Evolutionary conservation across 2,888 invertebrate species (phyloP).

Genomic region (Harpalus rubripes): DNA sequence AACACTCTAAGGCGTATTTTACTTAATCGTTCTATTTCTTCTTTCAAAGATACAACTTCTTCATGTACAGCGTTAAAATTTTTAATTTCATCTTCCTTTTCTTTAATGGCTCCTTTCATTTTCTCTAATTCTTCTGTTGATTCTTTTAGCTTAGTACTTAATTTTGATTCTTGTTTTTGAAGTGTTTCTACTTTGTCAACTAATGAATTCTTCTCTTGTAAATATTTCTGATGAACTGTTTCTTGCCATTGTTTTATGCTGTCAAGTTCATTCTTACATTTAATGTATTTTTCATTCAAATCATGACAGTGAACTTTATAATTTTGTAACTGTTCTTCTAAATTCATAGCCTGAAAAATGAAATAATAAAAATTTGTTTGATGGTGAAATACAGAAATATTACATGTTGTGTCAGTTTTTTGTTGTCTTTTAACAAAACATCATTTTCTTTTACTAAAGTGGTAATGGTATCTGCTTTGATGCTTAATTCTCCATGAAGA

Average conservation of each 20-base stretch:
- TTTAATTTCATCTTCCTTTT: slow-evolving; percentile 42
- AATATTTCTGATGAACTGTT: slow-evolving; percentile 38
- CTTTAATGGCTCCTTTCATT: slow-evolving; percentile 20
- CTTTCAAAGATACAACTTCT: slow-evolving; percentile 73
- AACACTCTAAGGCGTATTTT: slow-evolving; percentile 31
- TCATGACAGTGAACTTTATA: slow-evolving; percentile 32
- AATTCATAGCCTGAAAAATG: slow-evolving; percentile 23
- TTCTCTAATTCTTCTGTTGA: slow-evolving; percentile 41
- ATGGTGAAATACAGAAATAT: neutral
- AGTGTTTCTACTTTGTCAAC: slow-evolving; percentile 38
- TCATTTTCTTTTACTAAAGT: slow-evolving; percentile 48
- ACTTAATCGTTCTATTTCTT: slow-evolving; percentile 71
- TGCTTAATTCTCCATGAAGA: slow-evolving; percentile 56
- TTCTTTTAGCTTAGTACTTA: slow-evolving; percentile 35
- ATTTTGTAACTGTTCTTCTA: slow-evolving; percentile 40
- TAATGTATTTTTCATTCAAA: slow-evolving; percentile 51
- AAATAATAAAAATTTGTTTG: neutral
- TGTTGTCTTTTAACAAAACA: slow-evolving; percentile 25
- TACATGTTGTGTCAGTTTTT: slow-evolving; percentile 52
- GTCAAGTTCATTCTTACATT: slow-evolving; percentile 45
- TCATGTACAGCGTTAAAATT: slow-evolving; percentile 70
- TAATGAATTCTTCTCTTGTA: slow-evolving; percentile 20
- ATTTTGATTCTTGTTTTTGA: slow-evolving; percentile 47
- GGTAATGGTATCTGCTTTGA: slow-evolving; percentile 54
- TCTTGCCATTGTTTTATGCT: slow-evolving; percentile 27